Evolutionary conservation across 1,140 invertebrate species (phyloP).

Genomic region (Plodia interpunctella): DNA sequence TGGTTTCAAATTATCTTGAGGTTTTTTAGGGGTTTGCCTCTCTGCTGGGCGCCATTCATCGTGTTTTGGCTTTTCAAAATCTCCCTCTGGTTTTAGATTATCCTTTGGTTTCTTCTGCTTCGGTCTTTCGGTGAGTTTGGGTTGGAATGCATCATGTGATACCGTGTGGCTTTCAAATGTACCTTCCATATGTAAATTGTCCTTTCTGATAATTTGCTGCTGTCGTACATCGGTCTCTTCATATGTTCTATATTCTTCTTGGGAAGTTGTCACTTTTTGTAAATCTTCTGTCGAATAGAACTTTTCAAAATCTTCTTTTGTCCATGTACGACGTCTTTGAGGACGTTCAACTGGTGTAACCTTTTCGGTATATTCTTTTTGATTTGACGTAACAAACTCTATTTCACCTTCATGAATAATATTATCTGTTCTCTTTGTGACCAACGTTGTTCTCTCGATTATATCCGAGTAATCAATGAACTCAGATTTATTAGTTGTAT

Average conservation of each 20-base stretch:
- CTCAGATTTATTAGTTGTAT: conserved; percentile 82
- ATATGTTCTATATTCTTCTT: conserved; percentile 77
- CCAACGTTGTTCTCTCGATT: conserved; percentile 78
- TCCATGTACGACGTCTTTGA: conserved; percentile 81
- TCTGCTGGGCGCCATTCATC: conserved; percentile 73
- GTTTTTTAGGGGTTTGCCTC: conserved; percentile 65
- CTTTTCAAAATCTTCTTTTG: conserved; percentile 82
- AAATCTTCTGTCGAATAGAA: conserved; percentile 79
- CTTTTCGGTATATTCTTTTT: conserved; percentile 80
- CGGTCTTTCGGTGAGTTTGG: conserved; percentile 65
- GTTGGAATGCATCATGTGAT: conserved; percentile 49
- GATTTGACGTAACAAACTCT: conserved; percentile 80
- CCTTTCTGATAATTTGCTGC: conserved; percentile 66
- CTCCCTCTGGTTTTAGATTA: conserved; percentile 78
- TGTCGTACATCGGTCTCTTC: conserved; percentile 68
- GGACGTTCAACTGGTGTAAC: conserved; percentile 73
- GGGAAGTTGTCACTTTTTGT: conserved; percentile 75
- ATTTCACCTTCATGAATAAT: conserved; percentile 81
- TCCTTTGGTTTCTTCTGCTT: conserved; percentile 58
- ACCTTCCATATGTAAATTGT: conserved; percentile 79
- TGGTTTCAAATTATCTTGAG: conserved; percentile 75
- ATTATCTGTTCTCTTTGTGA: conserved; percentile 80
- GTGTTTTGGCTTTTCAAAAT: conserved; percentile 73
- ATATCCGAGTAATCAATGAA: conserved; percentile 80
- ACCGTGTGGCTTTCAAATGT: conserved; percentile 71